Base-by-base conservation (phyloP, 1,140 invertebrate genomes). In the Penaeus chinensis region DNA sequence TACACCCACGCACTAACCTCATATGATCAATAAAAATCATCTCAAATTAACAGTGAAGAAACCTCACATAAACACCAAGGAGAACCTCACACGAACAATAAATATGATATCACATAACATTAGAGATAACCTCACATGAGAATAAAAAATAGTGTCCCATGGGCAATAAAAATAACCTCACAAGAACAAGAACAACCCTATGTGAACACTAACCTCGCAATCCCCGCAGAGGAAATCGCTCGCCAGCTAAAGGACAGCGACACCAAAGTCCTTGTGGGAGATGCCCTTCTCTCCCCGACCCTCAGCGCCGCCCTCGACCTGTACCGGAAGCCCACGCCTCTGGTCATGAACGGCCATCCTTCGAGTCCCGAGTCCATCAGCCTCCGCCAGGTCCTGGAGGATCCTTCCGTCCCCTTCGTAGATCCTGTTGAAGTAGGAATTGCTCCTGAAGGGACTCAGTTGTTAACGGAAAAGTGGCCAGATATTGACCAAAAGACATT, bases 231-330 rank as follows among this genome's bases (percentile, higher is more conserved):
- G 77, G 89, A 90, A 71, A 78, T 88, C 24, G 24, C 18, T n/a
- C 65, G 69, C 8, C 89, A 90, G 54, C 76, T 90, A 24, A 22
- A 47, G n/a, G 86, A 88, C 77, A 90, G 89, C 62, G 42, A 79
- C 16, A 65, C 89, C 20, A 81, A 37, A 32, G 10, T 90, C 20
- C 71, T 90, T 7, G 85, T 90, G 4, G 66, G 69, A 69, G 85
- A 87, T 47, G 62, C 42, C n/a, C n/a, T 11, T 24, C 24, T 81
- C 19, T 80, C 79, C 8, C 27, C 79, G 32, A 63, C 71, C n/a
- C 16, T 82, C 11, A 62, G 78, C 18, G 71, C 81, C 20, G 81
- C 89, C 63, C 80, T 89, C 20, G 66, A 32, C 19, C 20, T 80
- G 19, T 42, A 83, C 18, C 63, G 74, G 54, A 87, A 82, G 42